Conservation (phyloP, 2,888 invertebrate genomes). For the Notocelia uddmanniana region DNA sequence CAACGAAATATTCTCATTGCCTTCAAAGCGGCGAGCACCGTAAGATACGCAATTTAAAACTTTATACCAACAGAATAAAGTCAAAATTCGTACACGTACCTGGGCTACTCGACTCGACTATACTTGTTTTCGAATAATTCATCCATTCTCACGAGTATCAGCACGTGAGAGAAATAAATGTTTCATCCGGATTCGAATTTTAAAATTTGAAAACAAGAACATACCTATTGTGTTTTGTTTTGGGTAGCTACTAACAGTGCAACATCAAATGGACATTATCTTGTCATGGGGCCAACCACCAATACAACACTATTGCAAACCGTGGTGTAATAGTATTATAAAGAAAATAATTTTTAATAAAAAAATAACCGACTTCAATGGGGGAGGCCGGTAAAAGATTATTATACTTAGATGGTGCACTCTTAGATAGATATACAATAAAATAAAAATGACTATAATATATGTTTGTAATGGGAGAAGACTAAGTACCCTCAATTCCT, state of each 20-base stretch:
- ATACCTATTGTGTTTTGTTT: constrained; percentile 43
- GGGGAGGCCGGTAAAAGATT: too few species aligned
- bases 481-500: too few species aligned
- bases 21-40: constrained; percentile 8
- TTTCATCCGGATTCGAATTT: constrained; percentile 43
- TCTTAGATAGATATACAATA: too few species aligned
- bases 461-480: too few species aligned
- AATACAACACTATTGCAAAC: too few species aligned
- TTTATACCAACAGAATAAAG: background rate
- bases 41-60: background rate
- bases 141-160: constrained; percentile 42
- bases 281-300: too few species aligned
- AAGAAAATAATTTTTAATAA: too few species aligned
- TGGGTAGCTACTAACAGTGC: background rate
- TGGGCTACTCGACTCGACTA: constrained; percentile 1
- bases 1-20: constrained; percentile 25
- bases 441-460: too few species aligned
- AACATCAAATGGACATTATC: background rate
- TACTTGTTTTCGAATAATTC: constrained; percentile 39
- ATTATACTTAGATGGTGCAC: too few species aligned
- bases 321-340: too few species aligned
- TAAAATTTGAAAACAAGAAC: constrained; percentile 42
- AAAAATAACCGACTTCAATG: too few species aligned
- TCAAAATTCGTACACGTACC: background rate
- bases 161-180: constrained; percentile 43